Percentiles rank a stretch among this genome's conserved stretches.
Evolutionary conservation across 2,888 invertebrate species (phyloP).

Genomic region (Phaonia tiefii): DNA sequence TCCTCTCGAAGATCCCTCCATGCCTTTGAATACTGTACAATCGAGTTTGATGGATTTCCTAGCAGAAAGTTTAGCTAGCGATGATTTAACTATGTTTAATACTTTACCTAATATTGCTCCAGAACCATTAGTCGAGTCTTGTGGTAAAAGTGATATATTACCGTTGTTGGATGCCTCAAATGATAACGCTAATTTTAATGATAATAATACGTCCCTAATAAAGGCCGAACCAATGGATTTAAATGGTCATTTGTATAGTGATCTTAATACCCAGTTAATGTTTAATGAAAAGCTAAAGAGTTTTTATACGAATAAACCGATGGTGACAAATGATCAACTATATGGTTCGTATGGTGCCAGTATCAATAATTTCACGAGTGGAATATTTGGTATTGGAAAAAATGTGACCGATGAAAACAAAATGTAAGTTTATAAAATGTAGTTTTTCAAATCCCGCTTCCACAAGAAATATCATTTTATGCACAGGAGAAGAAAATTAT

Average conservation of each 20-base stretch:
- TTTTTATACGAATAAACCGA: constrained; percentile 54
- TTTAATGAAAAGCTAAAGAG: constrained; percentile 67
- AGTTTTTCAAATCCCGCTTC: too few relatives aligned
- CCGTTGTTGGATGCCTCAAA: constrained; percentile 72
- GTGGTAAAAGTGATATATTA: constrained; percentile 74
- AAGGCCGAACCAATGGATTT: constrained; percentile 54
- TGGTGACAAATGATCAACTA: constrained; percentile 41
- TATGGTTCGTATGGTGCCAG: background rate
- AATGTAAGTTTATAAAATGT: constrained; percentile 54
- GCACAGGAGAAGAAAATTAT: too few relatives aligned
- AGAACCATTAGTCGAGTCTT: constrained; percentile 72
- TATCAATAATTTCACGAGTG: constrained; percentile 31
- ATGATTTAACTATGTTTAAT: constrained; percentile 75
- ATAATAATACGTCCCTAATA: constrained; percentile 65
- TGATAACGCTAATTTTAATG: constrained; percentile 70
- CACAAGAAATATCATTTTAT: background rate
- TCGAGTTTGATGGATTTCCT: constrained; percentile 79
- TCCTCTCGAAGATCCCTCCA: constrained; percentile 53
- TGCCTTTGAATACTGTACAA: constrained; percentile 76
- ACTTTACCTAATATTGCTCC: constrained; percentile 73
- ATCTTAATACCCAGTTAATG: constrained; percentile 56
- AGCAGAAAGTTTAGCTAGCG: constrained; percentile 76
- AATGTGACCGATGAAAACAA: constrained; percentile 42
- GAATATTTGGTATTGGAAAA: constrained; percentile 31
- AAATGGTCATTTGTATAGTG: constrained; percentile 54